Evolutionary conservation across 2,113 vertebrate species (phyloP).

Genomic region (Ceratotherium simum): DNA sequence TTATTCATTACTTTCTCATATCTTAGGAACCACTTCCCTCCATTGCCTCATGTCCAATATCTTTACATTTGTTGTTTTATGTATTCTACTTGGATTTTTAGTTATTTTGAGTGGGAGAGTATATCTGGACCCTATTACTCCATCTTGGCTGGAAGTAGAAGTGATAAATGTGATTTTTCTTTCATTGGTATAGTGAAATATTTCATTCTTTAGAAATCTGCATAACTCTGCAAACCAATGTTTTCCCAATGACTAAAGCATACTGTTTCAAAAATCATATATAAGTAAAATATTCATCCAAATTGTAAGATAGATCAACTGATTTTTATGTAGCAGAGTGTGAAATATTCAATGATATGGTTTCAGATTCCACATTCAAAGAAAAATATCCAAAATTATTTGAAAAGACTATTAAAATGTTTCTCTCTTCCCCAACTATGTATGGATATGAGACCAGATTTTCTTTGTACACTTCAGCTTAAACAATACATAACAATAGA

Average conservation of each 20-base stretch:
- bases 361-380: neutral
- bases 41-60: neutral
- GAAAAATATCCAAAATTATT: slow-evolving; percentile 32
- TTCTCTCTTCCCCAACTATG: neutral
- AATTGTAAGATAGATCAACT: neutral
- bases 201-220: neutral
- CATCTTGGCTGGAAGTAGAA: neutral
- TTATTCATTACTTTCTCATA: neutral
- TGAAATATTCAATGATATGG: neutral
- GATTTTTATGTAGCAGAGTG: neutral
- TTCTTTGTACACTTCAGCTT: neutral
- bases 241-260: neutral
- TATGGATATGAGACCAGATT: neutral
- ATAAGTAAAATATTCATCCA: neutral
- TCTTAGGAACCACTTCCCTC: neutral
- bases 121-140: neutral
- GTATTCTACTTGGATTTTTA: neutral
- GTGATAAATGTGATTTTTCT: neutral
- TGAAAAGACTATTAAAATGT: neutral
- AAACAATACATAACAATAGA: neutral
- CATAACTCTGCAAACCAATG: neutral
- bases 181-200: neutral
- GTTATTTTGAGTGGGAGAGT: neutral
- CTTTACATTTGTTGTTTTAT: neutral
- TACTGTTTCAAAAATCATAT: neutral